Base-by-base conservation (phyloP, 2,888 invertebrate genomes). In the Ditylenchus weischeri region DNA sequence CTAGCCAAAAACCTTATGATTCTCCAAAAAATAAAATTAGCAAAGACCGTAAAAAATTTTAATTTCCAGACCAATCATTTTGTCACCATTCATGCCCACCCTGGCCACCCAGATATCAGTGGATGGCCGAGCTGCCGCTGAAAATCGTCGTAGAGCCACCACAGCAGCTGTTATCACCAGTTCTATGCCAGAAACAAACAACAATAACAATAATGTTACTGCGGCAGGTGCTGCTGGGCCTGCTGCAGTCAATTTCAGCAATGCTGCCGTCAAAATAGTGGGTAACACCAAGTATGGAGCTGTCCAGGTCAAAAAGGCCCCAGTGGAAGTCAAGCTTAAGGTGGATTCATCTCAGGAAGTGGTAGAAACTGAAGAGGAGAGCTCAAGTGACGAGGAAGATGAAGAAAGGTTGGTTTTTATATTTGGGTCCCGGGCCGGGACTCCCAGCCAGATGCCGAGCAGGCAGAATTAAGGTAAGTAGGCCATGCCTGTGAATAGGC, bases 1-100 rank as follows among this genome's bases (percentile, higher is more conserved):
- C 5, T 29, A 29, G 29, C 29, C 29, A 29, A 29, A 29, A 29
- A 29, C 2, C 29, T 29, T 29, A 5, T 29, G 29, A 29, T 29
- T 5, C 15, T 43, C 43, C 43, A 8, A 43, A 43, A 43, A 43
- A 6, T 43, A 43, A 13, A 43, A 15, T 8, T 43, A 43, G 29
- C 29, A 29, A 29, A 23, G n/a, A n/a, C n/a, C n/a, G n/a, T 57
- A 21, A 57, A 19, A 6, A 11, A 47, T 58, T 64, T 43, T 43
- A 69, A 78, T 68, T 69, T 43, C 2, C 43, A 81, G 81, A 58
- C 81, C 81, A 0, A 66, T 79, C 60, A 78, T 81, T 61, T 75
- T 77, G 4, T 77, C 77, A 5, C 79, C 80, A 4, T 81, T 81
- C 66, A 81, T 81, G 79, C 81, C 79, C 29, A 75, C 65, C 23